Evolutionary conservation across 2,797 vertebrate species (phyloP).

Genomic region (Premnoplex brunnescens): DNA sequence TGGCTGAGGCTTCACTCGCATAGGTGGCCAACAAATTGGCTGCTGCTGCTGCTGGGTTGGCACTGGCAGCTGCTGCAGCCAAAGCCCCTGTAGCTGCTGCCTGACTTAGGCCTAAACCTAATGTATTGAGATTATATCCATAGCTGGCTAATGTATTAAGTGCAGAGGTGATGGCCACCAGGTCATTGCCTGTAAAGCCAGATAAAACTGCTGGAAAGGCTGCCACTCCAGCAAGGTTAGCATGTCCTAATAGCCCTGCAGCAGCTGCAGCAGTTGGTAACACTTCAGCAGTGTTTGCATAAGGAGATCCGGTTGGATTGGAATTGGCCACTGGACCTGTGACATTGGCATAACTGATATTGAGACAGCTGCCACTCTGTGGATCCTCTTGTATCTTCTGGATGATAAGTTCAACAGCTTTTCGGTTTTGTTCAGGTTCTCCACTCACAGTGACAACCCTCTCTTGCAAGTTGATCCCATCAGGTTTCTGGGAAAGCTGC

Average conservation of each 20-base stretch:
- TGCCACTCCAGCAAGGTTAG: constrained; percentile 86
- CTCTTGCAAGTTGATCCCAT: constrained; percentile 90
- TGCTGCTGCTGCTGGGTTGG: constrained; percentile 87
- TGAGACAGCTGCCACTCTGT: constrained; percentile 88
- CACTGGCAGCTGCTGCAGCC: constrained; percentile 87
- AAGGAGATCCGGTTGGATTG: constrained; percentile 88
- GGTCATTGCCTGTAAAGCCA: constrained; percentile 87
- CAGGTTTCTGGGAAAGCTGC: constrained; percentile 89
- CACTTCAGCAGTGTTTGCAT: constrained; percentile 89
- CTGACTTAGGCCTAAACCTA: constrained; percentile 87
- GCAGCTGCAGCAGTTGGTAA: constrained; percentile 86
- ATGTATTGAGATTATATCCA: constrained; percentile 87
- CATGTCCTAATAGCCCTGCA: constrained; percentile 86
- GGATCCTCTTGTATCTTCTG: constrained; percentile 91
- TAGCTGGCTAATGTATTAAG: constrained; percentile 89
- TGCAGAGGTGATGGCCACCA: constrained; percentile 89
- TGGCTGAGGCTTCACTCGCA: constrained; percentile 86
- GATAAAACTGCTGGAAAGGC: constrained; percentile 87
- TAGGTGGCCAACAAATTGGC: constrained; percentile 88
- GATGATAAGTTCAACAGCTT: constrained; percentile 89
- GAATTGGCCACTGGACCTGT: constrained; percentile 89
- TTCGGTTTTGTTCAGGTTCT: constrained; percentile 88
- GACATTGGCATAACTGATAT: constrained; percentile 90
- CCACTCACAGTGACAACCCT: constrained; percentile 89
- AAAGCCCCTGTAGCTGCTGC: constrained; percentile 86